Evolutionary conservation across 2,888 invertebrate genomes (phyloP).

Genomic region (Celastrina argiolus): DNA sequence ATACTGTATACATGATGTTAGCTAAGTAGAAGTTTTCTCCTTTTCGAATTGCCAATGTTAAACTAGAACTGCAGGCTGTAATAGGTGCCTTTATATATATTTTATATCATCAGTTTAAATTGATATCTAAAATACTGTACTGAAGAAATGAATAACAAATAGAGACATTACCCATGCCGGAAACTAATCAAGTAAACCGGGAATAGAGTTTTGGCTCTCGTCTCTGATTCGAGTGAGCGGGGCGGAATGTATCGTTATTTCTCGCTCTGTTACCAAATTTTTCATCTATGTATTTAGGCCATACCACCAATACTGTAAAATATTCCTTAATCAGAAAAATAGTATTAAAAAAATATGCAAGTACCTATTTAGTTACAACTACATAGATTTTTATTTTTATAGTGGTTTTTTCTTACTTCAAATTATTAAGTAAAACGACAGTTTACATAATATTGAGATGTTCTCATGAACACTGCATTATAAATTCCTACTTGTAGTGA

Average conservation of each 20-base stretch:
- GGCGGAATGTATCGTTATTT: neutral
- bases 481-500: neutral
- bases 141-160: conserved; percentile 1
- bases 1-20: too few relatives aligned
- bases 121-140: neutral
- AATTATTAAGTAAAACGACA: neutral
- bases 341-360: neutral
- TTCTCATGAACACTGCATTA: too few relatives aligned
- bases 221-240: neutral
- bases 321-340: neutral
- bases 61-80: too few relatives aligned
- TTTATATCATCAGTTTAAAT: neutral
- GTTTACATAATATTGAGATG: neutral
- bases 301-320: neutral
- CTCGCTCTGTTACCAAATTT: neutral
- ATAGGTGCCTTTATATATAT: too few relatives aligned
- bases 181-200: conserved; percentile 14
- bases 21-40: too few relatives aligned
- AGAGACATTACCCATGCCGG: conserved; percentile 12
- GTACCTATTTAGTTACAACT: too few relatives aligned
- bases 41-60: too few relatives aligned
- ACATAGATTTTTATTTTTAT: too few relatives aligned
- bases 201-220: conserved; percentile 20
- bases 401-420: too few relatives aligned
- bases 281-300: neutral